Evolutionary conservation across 2,113 vertebrate species (phyloP).

Genomic region (Vireo altiloquus): DNA sequence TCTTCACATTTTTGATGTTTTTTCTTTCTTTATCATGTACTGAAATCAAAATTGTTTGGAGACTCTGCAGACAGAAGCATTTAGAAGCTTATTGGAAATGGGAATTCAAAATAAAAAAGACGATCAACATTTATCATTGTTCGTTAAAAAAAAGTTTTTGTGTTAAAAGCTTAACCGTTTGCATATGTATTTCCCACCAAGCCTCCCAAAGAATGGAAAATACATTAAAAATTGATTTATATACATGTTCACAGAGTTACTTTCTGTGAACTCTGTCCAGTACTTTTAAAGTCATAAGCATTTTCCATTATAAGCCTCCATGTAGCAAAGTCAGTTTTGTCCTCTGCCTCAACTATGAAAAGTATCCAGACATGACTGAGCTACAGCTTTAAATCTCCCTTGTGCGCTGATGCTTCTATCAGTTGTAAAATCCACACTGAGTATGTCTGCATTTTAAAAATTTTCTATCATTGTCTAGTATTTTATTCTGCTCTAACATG

Average conservation of each 20-base stretch:
- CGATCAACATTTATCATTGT: not conserved
- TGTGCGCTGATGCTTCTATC: not conserved
- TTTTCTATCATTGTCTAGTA: not conserved
- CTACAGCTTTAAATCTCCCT: not conserved
- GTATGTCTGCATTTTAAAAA: not conserved
- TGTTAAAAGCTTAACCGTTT: not conserved
- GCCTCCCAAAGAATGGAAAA: constrained; percentile 9
- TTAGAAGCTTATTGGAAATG: not conserved
- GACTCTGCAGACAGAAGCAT: not conserved
- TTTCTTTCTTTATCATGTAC: not conserved
- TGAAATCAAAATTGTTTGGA: not conserved
- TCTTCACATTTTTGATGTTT: not conserved
- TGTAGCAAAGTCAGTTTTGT: not conserved
- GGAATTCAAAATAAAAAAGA: not conserved
- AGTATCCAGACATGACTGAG: not conserved
- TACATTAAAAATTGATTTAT: not conserved
- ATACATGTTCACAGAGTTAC: not conserved
- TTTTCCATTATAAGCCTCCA: not conserved
- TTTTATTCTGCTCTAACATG: not conserved
- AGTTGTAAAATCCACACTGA: not conserved
- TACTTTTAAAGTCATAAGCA: not conserved
- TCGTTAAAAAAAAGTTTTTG: not conserved
- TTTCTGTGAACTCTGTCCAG: not conserved
- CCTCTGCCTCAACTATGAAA: not conserved
- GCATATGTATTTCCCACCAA: not conserved